Evolutionary conservation across 2,113 vertebrate species (phyloP).

Genomic region (Rhinoptilus africanus): DNA sequence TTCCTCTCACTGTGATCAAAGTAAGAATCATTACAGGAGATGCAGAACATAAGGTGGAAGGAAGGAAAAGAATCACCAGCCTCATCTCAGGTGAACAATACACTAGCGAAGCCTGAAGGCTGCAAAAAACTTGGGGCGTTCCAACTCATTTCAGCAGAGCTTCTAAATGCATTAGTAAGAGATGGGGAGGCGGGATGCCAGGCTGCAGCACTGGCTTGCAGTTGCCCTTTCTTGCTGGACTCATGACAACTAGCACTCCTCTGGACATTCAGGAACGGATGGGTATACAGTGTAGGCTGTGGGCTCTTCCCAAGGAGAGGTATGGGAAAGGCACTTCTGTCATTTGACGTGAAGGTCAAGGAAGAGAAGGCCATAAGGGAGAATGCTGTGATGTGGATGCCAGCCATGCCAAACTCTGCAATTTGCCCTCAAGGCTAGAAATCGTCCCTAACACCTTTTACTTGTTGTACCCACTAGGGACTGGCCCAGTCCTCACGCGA

Average conservation of each 20-base stretch:
- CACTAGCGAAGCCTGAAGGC: not conserved
- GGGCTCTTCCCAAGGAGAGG: not conserved
- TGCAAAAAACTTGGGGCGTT: not conserved
- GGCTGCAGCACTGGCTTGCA: not conserved
- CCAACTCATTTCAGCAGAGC: not conserved
- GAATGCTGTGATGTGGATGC: not conserved
- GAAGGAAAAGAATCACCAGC: not conserved
- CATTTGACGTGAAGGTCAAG: not conserved
- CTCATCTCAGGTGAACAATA: not conserved
- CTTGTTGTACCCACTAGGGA: not conserved
- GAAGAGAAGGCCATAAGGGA: not conserved
- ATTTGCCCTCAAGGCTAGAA: not conserved
- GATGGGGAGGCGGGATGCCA: fast-evolving
- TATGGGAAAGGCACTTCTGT: not conserved
- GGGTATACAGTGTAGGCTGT: not conserved
- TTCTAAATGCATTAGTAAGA: not conserved
- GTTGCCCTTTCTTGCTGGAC: not conserved
- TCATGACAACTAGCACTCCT: not conserved
- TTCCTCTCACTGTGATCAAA: not conserved
- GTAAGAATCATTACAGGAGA: not conserved
- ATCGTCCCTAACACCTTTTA: not conserved
- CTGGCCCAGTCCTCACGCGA: not conserved
- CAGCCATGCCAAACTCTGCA: not conserved
- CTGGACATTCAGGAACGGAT: not conserved
- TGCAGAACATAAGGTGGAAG: not conserved